Conservation (phyloP, 2,113 vertebrate species). For the Pterocles burchelli region DNA sequence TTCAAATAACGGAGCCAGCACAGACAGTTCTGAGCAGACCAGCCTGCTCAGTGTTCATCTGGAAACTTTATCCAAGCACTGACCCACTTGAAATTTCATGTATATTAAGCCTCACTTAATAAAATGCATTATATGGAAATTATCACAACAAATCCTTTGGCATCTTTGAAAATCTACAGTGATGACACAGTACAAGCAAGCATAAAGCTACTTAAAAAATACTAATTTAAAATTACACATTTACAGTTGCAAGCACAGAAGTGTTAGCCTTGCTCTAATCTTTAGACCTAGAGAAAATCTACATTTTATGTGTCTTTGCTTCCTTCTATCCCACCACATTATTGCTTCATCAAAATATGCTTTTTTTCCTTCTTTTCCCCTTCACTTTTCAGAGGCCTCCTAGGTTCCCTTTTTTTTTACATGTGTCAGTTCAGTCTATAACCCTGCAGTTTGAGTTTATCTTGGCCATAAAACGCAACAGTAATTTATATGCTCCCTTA, state of each 20-base stretch:
- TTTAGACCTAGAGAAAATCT: slow-evolving; percentile 21
- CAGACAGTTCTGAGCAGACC: neutral
- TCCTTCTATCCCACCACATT: neutral
- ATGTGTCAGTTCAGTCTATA: slow-evolving; percentile 68
- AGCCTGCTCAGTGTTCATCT: neutral
- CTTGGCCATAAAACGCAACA: slow-evolving; percentile 77
- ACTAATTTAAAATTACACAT: neutral
- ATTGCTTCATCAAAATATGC: neutral
- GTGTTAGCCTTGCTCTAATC: slow-evolving; percentile 45
- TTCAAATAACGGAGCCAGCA: neutral
- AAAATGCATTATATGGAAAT: slow-evolving; percentile 55
- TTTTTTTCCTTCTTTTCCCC: slow-evolving; percentile 38
- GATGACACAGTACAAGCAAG: slow-evolving; percentile 27
- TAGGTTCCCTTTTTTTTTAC: slow-evolving; percentile 13
- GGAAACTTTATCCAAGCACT: neutral
- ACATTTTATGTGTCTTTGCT: neutral
- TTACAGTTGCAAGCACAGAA: slow-evolving; percentile 23
- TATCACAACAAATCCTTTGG: slow-evolving; percentile 25
- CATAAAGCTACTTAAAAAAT: neutral
- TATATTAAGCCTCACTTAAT: slow-evolving; percentile 25
- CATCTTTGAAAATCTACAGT: slow-evolving; percentile 26
- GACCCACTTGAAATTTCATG: neutral
- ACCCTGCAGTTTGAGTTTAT: slow-evolving; percentile 78
- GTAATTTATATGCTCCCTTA: slow-evolving; percentile 77
- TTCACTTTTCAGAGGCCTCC: slow-evolving; percentile 44